These are phyloP conservation scores for Oxytorus armatus DNA, from an alignment of 2,888 invertebrate species.

Conservation along the genomic window DNA sequence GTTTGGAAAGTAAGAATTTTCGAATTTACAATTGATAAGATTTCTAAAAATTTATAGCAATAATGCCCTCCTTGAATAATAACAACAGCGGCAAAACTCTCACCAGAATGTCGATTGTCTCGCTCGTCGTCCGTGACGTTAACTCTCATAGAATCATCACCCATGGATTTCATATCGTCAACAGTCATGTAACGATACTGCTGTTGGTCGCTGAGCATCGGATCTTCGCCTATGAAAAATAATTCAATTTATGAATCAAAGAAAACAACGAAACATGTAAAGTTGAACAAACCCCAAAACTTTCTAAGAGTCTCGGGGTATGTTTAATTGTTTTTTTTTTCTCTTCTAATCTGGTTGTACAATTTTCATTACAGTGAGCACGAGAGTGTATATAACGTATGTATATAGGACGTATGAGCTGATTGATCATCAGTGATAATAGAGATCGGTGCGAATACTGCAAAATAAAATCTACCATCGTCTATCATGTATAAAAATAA, in stretches of 20 bases:
- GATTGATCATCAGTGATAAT: constrained; percentile 58
- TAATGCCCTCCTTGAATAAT: too few relatives aligned
- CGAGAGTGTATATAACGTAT: constrained; percentile 36
- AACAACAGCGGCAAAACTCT: constrained; percentile 9
- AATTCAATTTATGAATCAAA: constrained; percentile 21
- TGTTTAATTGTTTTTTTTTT: constrained; percentile 15
- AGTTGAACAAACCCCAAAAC: constrained; percentile 15
- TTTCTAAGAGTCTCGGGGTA: neutral
- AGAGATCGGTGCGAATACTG: constrained; percentile 60
- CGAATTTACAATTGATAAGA: too few relatives aligned
- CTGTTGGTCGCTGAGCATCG: constrained; percentile 93
- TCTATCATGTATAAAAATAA: constrained; percentile 45
- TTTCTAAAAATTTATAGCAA: too few relatives aligned
- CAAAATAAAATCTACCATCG: constrained; percentile 43
- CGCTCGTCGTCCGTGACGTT: constrained; percentile 97
- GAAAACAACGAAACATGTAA: neutral
- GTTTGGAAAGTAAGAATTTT: too few relatives aligned
- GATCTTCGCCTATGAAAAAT: constrained; percentile 91
- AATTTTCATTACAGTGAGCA: constrained; percentile 29
- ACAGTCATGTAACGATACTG: constrained; percentile 96
- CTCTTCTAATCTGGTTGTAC: neutral
- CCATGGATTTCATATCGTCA: constrained; percentile 97
- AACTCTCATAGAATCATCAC: constrained; percentile 96
- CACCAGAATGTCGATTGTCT: constrained; percentile 86
- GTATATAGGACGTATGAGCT: constrained; percentile 50